phyloP scores from a whole-genome alignment of 2,797 vertebrate species.

The Ambastaia sidthimunki region DNA sequence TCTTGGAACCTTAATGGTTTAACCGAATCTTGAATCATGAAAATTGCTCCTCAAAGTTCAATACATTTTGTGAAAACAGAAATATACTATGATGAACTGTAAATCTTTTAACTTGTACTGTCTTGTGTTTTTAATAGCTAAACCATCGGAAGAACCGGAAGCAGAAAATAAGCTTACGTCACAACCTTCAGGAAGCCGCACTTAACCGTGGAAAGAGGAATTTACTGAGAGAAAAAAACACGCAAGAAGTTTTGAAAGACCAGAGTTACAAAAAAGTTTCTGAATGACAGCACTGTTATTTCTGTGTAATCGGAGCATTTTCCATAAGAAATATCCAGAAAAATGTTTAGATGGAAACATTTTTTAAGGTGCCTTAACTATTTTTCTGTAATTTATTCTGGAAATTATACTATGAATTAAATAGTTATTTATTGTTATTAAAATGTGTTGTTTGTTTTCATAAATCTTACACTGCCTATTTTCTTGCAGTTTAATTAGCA shows the following conservation, averaged over 20 bases:
- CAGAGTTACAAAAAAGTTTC: not conserved
- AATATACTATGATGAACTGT: not conserved
- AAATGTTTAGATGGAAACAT: not conserved
- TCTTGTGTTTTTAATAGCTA: conserved; percentile 8
- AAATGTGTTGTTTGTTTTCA: not conserved
- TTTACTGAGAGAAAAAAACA: not conserved
- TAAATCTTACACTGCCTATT: not conserved
- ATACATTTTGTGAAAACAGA: not conserved
- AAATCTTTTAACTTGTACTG: not conserved
- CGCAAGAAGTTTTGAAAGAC: not conserved
- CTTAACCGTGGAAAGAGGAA: not conserved
- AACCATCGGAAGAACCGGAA: conserved; percentile 22
- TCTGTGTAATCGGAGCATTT: conserved; percentile 3
- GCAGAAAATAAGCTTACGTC: not conserved
- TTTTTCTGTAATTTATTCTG: conserved; percentile 18
- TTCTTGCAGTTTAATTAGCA: not conserved
- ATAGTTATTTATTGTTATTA: not conserved
- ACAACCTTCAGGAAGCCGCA: not conserved
- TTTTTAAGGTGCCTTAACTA: not conserved
- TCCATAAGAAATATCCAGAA: not conserved
- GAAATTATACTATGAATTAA: not conserved
- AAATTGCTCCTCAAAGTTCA: too few relatives aligned
- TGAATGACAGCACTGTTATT: not conserved
- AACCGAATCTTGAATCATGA: not conserved
- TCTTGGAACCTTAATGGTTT: not conserved